Percentiles rank a stretch among this genome's conserved stretches.
These are phyloP conservation scores for Gracilinanus agilis DNA, from an alignment of 2,113 vertebrate species.

Conservation along the genomic window DNA sequence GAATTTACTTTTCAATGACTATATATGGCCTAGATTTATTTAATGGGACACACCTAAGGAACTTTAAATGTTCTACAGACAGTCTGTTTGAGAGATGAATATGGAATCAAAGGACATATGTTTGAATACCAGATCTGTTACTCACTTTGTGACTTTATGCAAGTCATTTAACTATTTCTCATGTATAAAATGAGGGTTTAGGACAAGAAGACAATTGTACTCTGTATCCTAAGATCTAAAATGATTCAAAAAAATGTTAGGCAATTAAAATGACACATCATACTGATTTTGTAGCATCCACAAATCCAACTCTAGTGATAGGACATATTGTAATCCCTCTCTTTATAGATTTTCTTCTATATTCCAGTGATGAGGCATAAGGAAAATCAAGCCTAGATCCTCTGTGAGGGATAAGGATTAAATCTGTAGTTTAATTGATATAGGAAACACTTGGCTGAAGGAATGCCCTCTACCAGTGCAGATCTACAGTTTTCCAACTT, in stretches of 20 bases:
- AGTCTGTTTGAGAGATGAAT: neutral
- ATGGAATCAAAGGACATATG: neutral
- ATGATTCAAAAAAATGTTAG: neutral
- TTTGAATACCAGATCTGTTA: neutral
- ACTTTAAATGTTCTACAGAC: neutral
- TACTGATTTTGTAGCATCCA: neutral
- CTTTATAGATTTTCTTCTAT: neutral
- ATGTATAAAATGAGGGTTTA: neutral
- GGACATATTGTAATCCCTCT: neutral
- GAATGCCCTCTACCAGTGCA: neutral
- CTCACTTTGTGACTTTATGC: neutral
- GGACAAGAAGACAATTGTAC: neutral
- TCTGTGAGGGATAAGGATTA: neutral
- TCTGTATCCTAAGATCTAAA: neutral
- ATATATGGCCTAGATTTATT: neutral
- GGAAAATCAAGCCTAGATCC: neutral
- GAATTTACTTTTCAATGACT: neutral
- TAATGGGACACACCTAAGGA: neutral
- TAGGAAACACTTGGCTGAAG: neutral
- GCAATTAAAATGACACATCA: neutral
- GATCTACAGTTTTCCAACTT: neutral
- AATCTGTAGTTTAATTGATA: neutral
- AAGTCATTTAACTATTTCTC: neutral
- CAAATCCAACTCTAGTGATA: neutral
- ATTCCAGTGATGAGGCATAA: neutral